Percentiles rank a stretch among this genome's conserved stretches.
These are phyloP conservation scores for Mesoclemmys tuberculata DNA, from an alignment of 2,113 vertebrate species.

Conservation along the genomic window DNA sequence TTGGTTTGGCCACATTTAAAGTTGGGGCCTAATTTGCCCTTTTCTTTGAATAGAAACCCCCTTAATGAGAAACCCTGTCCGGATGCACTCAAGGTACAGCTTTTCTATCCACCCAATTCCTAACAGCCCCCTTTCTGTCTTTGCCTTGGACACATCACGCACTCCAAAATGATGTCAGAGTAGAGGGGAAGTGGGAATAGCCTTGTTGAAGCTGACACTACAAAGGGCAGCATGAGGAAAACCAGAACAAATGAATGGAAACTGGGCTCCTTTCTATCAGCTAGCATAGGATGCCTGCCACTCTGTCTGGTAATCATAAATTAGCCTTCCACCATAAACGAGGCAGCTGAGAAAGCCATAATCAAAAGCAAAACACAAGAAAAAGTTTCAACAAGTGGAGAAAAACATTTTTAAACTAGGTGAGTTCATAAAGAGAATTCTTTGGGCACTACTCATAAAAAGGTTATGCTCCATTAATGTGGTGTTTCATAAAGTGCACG, in stretches of 20 bases:
- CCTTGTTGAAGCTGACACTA: not conserved
- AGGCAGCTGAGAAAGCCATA: conserved; percentile 4
- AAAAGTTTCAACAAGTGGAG: not conserved
- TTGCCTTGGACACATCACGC: not conserved
- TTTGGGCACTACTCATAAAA: not conserved
- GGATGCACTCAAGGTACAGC: not conserved
- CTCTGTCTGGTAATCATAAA: not conserved
- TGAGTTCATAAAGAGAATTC: conserved; percentile 4
- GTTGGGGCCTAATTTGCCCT: not conserved
- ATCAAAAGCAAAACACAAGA: conserved; percentile 1
- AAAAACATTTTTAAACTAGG: not conserved
- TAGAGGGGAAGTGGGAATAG: not conserved
- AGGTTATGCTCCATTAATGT: not conserved
- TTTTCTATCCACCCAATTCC: not conserved
- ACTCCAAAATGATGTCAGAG: not conserved
- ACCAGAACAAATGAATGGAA: not conserved
- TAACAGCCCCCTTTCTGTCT: not conserved
- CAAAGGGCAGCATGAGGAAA: conserved; percentile 7
- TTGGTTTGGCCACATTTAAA: not conserved
- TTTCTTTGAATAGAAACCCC: conserved; percentile 1
- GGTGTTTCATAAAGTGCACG: not conserved
- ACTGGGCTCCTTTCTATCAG: not conserved
- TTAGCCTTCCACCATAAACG: not conserved
- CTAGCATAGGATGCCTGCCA: not conserved
- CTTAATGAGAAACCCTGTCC: not conserved